Base-by-base conservation (phyloP, 2,888 invertebrate species). In the Philonicus albiceps region DNA sequence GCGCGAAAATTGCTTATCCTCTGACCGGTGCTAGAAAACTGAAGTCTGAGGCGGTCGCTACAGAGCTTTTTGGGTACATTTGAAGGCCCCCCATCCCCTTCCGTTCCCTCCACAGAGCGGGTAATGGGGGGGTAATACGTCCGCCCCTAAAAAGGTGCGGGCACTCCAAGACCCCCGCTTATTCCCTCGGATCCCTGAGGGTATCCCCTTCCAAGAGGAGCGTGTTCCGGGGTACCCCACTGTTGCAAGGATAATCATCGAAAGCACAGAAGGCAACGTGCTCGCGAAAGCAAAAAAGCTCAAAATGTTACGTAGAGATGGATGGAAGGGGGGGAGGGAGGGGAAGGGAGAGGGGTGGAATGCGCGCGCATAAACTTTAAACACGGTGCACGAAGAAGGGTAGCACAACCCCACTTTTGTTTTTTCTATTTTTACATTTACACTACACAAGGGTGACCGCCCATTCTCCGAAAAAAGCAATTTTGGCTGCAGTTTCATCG, bases 401-500 rank as follows among this genome's bases (percentile, higher is more conserved):
- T 86, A 86, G 86, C 76, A n/a, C n/a, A 86, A 86, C 86, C 86
- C 86, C 78, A 78, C 86, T 86, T 86, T n/a, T n/a, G n/a, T n/a
- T n/a, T 86, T 86, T 84, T 84, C 84, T 84, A 84, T 84, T 84
- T 84, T 84, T 84, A 84, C 73, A 84, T 40, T 84, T n/a, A n/a
- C n/a, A 73, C 84, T 86, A 87, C 64, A 86, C 87, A 87, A 87
- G 88, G 89, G 89, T 89, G 89, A 88, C 89, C 89, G 89, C 89
- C 89, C 89, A 89, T 88, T 88, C 89, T 89, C 89, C 88, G 87
- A 86, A 86, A 88, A 88, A 87, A 88, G 86, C 86, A 87, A 87
- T 90, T 91, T 91, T 89, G 90, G 90, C 90, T 91, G 91, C 91
- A 91, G 90, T 91, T 90, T 88, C 91, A 90, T 90, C 90, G 91